phyloP scores from a whole-genome alignment of 2,113 vertebrate genomes.

The Desmodus rotundus region DNA sequence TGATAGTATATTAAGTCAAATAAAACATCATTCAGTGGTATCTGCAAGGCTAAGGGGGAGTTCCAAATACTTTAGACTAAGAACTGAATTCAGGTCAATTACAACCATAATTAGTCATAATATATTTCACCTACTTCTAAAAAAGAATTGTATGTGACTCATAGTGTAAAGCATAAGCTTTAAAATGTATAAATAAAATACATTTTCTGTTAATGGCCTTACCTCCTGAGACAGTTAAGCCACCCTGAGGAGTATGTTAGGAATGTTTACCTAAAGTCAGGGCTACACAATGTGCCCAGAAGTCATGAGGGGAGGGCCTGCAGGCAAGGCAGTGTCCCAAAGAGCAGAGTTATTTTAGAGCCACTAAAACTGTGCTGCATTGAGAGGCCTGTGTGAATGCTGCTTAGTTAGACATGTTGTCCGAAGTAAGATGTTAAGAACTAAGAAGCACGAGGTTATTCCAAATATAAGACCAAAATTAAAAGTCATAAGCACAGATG shows the following conservation, averaged over 20 bases:
- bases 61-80: not conserved
- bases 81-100: not conserved
- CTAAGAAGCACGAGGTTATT: not conserved
- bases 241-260: not conserved
- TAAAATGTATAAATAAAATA: slow-evolving; percentile 24
- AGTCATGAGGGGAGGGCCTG: not conserved
- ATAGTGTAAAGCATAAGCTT: not conserved
- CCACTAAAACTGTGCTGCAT: not conserved
- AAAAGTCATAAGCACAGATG: not conserved
- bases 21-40: not conserved
- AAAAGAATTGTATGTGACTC: not conserved
- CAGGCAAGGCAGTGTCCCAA: not conserved
- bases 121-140: slow-evolving; percentile 26
- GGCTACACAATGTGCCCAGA: not conserved
- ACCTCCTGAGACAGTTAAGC: not conserved
- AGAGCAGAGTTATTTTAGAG: not conserved
- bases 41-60: not conserved
- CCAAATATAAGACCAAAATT: not conserved
- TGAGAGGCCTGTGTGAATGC: not conserved
- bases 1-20: not conserved
- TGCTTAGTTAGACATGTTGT: not conserved
- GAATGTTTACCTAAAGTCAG: not conserved
- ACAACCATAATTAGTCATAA: not conserved
- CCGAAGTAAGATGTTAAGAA: not conserved
- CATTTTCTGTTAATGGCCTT: not conserved